Evolutionary conservation across 2,797 vertebrate species (phyloP).

Genomic region (Hybognathus amarus): DNA sequence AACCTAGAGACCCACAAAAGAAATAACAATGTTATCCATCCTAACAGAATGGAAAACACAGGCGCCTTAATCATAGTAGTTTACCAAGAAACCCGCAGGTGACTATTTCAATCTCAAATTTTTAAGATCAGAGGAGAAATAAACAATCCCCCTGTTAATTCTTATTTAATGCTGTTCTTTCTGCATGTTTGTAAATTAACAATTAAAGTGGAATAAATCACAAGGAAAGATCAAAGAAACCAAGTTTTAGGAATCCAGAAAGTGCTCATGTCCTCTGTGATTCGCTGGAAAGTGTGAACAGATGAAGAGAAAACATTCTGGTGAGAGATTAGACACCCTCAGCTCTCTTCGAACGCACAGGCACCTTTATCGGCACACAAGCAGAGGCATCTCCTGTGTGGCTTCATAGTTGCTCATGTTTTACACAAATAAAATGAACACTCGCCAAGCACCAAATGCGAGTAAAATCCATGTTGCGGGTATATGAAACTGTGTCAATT

Average conservation of each 20-base stretch:
- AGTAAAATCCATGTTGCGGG: too few species aligned
- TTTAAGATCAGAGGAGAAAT: constrained; percentile 24
- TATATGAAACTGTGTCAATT: too few species aligned
- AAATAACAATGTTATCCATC: constrained; percentile 7
- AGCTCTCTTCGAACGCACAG: neutral
- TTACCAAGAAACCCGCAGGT: constrained; percentile 14
- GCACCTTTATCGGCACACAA: neutral
- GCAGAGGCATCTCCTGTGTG: neutral
- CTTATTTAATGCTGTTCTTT: neutral
- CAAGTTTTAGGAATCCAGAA: neutral
- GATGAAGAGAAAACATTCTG: neutral
- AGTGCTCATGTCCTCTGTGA: constrained; percentile 6
- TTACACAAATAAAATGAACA: neutral
- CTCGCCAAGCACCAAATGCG: too few species aligned
- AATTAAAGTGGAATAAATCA: constrained; percentile 17
- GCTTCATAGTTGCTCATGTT: neutral
- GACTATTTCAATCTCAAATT: constrained; percentile 19
- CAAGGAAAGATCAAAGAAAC: constrained; percentile 20
- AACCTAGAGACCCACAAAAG: constrained; percentile 18
- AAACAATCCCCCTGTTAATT: constrained; percentile 30
- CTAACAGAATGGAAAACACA: constrained; percentile 1
- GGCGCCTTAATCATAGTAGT: constrained; percentile 10
- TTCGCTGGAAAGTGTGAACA: constrained; percentile 5
- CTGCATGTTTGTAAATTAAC: constrained; percentile 9
- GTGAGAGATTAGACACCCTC: neutral